Percentiles rank a stretch among this genome's conserved stretches.
Evolutionary conservation across 2,888 invertebrate genomes (phyloP).

Genomic region (Spodoptera littoralis): DNA sequence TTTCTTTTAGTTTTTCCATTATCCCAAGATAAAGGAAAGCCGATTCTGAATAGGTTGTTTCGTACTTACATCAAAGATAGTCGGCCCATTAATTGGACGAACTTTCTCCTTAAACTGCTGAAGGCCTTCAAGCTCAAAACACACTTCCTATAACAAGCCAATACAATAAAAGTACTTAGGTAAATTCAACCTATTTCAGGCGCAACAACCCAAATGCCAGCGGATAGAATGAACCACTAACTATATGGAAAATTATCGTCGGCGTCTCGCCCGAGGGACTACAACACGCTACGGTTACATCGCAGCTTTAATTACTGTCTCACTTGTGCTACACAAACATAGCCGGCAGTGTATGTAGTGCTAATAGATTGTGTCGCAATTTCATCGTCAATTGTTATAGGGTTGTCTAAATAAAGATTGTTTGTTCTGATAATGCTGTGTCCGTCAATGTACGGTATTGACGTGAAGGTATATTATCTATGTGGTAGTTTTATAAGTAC

Average conservation of each 20-base stretch:
- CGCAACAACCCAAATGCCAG: slow-evolving; percentile 52
- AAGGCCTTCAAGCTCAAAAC: background rate
- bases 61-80: background rate
- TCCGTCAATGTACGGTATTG: slow-evolving; percentile 23
- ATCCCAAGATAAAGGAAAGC: no score
- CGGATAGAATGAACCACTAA: slow-evolving; percentile 45
- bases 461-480: slow-evolving; percentile 26
- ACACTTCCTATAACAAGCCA: slow-evolving; percentile 13
- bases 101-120: no score
- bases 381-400: slow-evolving; percentile 21
- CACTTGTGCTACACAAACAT: slow-evolving; percentile 50
- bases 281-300: slow-evolving; percentile 59
- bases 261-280: slow-evolving; percentile 57
- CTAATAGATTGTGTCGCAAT: slow-evolving; percentile 42
- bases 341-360: slow-evolving; percentile 37
- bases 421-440: slow-evolving; percentile 39
- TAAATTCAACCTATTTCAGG: slow-evolving; percentile 29
- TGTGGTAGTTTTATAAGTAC: background rate
- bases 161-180: slow-evolving; percentile 5
- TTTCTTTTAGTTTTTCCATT: no score
- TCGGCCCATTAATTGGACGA: background rate
- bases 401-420: slow-evolving; percentile 43
- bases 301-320: slow-evolving; percentile 72
- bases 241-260: slow-evolving; percentile 64
- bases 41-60: no score